A percentile compares a stretch with the other conserved stretches of the same genome.
Evolutionary conservation across 2,888 invertebrate genomes (phyloP).

Genomic region (Scaptodrosophila latifasciaeformis): DNA sequence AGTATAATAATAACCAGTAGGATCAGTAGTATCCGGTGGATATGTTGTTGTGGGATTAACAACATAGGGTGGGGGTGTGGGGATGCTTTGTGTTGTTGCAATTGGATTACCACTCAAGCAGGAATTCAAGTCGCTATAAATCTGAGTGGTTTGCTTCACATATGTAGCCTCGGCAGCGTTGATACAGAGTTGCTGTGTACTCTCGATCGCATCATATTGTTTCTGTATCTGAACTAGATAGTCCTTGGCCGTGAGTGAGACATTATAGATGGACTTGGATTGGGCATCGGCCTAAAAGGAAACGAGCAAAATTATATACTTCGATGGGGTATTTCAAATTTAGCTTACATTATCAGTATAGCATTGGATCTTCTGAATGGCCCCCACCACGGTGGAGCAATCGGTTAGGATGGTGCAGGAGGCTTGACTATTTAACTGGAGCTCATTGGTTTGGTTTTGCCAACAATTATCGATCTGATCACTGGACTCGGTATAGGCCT

Average conservation of each 20-base stretch:
- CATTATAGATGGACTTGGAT: slow-evolving; percentile 32
- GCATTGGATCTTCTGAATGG: slow-evolving; percentile 36
- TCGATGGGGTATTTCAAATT: not conserved
- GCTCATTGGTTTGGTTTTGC: not conserved
- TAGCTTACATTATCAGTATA: slow-evolving; percentile 30
- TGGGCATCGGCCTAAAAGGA: slow-evolving; percentile 26
- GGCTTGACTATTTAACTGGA: not conserved
- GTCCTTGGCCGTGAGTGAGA: slow-evolving; percentile 30
- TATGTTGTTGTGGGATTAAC: no score
- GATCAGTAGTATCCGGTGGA: no score
- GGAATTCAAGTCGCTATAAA: slow-evolving; percentile 31
- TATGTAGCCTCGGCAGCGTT: slow-evolving; percentile 31
- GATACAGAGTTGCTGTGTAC: slow-evolving; percentile 15
- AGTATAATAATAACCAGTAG: no score
- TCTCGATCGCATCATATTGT: slow-evolving; percentile 13
- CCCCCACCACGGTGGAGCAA: slow-evolving; percentile 28
- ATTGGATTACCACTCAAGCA: slow-evolving; percentile 22
- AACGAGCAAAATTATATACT: not conserved
- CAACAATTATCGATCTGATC: slow-evolving; percentile 10
- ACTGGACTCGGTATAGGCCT: not conserved
- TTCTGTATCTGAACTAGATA: slow-evolving; percentile 5
- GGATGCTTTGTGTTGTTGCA: no score
- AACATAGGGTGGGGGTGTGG: no score
- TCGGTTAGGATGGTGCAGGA: slow-evolving; percentile 21
- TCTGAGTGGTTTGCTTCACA: slow-evolving; percentile 18